phyloP scores from a whole-genome alignment of 2,797 vertebrate species.

The Glossophaga mutica region DNA sequence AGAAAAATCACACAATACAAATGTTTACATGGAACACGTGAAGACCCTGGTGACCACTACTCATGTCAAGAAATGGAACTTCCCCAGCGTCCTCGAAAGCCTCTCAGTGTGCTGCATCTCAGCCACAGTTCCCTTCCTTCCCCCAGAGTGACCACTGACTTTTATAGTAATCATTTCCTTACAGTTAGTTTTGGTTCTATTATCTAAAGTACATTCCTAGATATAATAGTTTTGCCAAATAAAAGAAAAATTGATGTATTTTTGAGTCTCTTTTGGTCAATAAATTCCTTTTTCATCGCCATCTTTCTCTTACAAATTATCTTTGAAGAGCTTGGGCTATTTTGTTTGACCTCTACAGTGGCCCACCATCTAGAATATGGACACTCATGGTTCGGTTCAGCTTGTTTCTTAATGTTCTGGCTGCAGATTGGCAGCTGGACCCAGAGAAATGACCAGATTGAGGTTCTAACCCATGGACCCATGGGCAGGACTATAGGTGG shows the following conservation, averaged over 20 bases:
- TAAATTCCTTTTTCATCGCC: background rate
- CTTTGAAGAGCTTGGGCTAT: background rate
- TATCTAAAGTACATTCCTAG: background rate
- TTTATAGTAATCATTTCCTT: background rate
- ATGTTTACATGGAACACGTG: background rate
- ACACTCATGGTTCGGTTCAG: background rate
- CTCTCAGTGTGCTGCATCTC: background rate
- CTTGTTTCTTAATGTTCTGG: background rate
- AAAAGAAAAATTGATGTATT: background rate
- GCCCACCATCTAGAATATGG: background rate
- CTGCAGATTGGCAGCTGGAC: background rate
- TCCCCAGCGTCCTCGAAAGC: background rate
- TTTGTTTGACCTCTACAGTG: background rate
- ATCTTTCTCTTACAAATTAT: background rate
- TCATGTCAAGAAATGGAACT: background rate
- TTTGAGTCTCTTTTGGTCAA: background rate
- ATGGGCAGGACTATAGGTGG: background rate
- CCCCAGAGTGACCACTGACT: background rate
- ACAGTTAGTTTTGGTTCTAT: background rate
- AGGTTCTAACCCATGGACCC: background rate
- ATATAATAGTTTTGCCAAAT: background rate
- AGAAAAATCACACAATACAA: background rate
- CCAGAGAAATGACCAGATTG: background rate
- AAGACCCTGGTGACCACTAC: background rate
- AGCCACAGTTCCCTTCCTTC: background rate